Evolutionary conservation across 2,113 vertebrate genomes (phyloP).

Genomic region (Gadus chalcogrammus): DNA sequence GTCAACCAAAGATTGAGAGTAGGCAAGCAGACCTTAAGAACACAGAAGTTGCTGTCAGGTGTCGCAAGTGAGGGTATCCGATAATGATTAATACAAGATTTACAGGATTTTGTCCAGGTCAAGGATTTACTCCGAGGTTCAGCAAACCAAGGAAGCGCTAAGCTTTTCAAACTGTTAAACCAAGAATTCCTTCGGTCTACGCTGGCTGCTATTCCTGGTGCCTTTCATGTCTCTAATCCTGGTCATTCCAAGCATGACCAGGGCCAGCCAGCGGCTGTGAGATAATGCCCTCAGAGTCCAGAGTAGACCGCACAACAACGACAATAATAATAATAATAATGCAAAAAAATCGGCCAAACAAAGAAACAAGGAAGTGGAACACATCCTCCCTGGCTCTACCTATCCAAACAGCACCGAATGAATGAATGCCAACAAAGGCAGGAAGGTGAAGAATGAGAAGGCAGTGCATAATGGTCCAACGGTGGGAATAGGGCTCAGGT

Average conservation of each 20-base stretch:
- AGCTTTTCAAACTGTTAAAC: conserved; percentile 18
- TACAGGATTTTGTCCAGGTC: conserved; percentile 6
- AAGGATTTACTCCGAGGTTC: conserved; percentile 5
- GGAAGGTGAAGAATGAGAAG: conserved; percentile 69
- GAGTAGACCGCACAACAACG: conserved; percentile 24
- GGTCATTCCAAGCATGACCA: conserved; percentile 20
- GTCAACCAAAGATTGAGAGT: conserved; percentile 41
- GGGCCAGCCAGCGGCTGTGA: conserved; percentile 15
- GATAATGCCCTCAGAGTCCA: conserved; percentile 38
- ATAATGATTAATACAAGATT: not conserved
- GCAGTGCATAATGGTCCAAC: conserved; percentile 43
- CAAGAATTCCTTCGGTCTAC: conserved; percentile 29
- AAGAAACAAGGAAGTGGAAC: conserved; percentile 66
- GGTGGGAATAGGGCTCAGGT: conserved; percentile 58
- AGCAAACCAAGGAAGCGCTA: not conserved
- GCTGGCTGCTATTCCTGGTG: not conserved
- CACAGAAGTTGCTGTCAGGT: not conserved
- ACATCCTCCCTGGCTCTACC: conserved; percentile 64
- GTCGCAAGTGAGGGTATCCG: no score
- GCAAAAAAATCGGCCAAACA: conserved; percentile 43
- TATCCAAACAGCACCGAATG: conserved; percentile 57
- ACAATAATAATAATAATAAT: not conserved
- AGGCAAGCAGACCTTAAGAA: conserved; percentile 30
- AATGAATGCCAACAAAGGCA: conserved; percentile 71
- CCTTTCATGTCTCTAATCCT: conserved; percentile 21